These are phyloP conservation scores for Sanderia malayensis DNA, from an alignment of 30 jellyfish, hydroid and myxozoan genomes.

Conservation along the genomic window DNA sequence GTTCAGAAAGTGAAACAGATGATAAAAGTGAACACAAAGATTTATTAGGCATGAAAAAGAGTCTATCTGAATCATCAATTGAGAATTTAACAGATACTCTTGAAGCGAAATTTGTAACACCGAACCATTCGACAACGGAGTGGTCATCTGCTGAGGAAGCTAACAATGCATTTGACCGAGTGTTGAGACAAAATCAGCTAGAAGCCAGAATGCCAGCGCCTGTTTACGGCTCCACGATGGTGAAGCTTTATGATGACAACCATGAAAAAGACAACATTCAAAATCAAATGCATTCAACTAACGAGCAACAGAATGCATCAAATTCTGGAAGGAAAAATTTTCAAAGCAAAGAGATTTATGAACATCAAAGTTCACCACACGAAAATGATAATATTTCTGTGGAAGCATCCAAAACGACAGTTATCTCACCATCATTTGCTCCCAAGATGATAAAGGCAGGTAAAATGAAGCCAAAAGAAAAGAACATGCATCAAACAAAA, in stretches of 20 bases:
- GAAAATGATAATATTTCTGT: not conserved
- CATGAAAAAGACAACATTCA: not conserved
- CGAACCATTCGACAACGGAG: slow-evolving; percentile 69
- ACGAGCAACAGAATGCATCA: not conserved
- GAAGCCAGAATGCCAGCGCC: slow-evolving; percentile 90
- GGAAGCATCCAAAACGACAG: not conserved
- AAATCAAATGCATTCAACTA: not conserved
- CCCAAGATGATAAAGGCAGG: too few species aligned
- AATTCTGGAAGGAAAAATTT: not conserved
- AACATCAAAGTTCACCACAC: too few species aligned
- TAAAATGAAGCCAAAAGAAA: not conserved
- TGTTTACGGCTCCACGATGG: slow-evolving; percentile 91
- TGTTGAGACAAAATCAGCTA: slow-evolving; percentile 65
- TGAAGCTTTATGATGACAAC: slow-evolving; percentile 47
- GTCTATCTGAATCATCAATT: slow-evolving; percentile 28
- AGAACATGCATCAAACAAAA: not conserved
- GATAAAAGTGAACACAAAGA: slow-evolving; percentile 14
- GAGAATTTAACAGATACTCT: slow-evolving; percentile 42
- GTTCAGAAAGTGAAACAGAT: slow-evolving; percentile 45
- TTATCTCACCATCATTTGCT: not conserved
- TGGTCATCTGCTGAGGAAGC: slow-evolving; percentile 67
- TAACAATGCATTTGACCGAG: slow-evolving; percentile 60
- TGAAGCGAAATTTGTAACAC: slow-evolving; percentile 68
- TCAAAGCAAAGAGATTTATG: not conserved
- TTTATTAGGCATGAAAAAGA: not conserved